Evolutionary conservation across 2,797 vertebrate species (phyloP).

Genomic region (Protosalanx chinensis): DNA sequence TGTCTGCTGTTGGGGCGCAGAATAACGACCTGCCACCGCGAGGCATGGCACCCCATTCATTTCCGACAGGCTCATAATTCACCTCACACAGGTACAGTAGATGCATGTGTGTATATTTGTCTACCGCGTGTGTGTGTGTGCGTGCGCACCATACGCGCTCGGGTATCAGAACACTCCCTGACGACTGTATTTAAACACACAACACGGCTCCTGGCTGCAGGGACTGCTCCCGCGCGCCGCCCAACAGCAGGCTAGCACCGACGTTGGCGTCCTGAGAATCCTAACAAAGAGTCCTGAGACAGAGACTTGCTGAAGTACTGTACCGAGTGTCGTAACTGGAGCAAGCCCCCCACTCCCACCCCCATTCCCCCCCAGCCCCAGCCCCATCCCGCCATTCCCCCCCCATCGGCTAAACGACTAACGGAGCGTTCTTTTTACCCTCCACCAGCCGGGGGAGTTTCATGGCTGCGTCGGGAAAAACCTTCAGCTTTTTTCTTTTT

Average conservation of each 20-base stretch:
- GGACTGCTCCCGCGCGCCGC: no score
- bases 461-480: slow-evolving; percentile 29
- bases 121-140: slow-evolving; percentile 10
- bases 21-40: slow-evolving; percentile 71
- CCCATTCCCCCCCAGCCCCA: not conserved
- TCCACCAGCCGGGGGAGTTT: slow-evolving; percentile 28
- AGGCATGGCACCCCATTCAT: slow-evolving; percentile 61
- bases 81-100: slow-evolving; percentile 52
- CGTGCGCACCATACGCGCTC: not conserved
- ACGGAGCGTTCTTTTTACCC: slow-evolving; percentile 20
- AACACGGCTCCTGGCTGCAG: not conserved
- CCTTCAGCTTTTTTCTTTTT: not conserved
- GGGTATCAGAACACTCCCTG: slow-evolving; percentile 9
- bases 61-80: slow-evolving; percentile 63
- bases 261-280: no score
- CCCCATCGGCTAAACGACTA: slow-evolving; percentile 27
- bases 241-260: no score
- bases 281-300: not conserved
- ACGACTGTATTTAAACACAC: slow-evolving; percentile 37
- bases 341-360: slow-evolving; percentile 42
- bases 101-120: slow-evolving; percentile 31
- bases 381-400: no score
- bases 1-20: slow-evolving; percentile 59
- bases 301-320: not conserved
- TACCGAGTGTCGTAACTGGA: slow-evolving; percentile 37